A percentile compares a stretch with the other conserved stretches of the same genome.
phyloP scores from a whole-genome alignment of 2,888 invertebrate genomes.

The Synergus itoensis region DNA sequence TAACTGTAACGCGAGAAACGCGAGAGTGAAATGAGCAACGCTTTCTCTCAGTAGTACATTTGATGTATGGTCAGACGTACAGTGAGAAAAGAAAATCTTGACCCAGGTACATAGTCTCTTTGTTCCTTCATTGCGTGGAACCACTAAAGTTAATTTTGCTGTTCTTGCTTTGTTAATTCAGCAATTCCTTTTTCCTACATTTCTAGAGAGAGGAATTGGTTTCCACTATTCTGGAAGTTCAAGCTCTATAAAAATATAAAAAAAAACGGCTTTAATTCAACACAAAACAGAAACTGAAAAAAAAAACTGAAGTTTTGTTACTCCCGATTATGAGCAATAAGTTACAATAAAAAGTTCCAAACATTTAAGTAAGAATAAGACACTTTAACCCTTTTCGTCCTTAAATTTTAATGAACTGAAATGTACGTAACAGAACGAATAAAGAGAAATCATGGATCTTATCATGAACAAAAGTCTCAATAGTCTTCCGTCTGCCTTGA shows the following conservation, averaged over 20 bases:
- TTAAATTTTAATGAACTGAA: slow-evolving; percentile 26
- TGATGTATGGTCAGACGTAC: slow-evolving; percentile 16
- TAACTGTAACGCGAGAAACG: not conserved
- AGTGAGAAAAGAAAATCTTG: slow-evolving; percentile 20
- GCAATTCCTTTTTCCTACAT: not conserved
- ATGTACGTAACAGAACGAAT: slow-evolving; percentile 22
- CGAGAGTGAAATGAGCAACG: not conserved
- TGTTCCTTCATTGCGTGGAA: slow-evolving; percentile 9
- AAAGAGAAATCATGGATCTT: slow-evolving; percentile 56
- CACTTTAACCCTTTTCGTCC: slow-evolving; percentile 2
- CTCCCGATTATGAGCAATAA: not conserved
- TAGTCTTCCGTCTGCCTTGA: slow-evolving; percentile 42
- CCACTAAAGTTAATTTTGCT: not conserved
- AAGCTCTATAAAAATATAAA: not conserved
- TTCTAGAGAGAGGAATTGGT: not conserved
- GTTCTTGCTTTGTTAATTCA: not conserved
- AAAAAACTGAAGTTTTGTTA: too few relatives aligned
- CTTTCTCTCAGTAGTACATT: slow-evolving; percentile 26
- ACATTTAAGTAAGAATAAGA: not conserved
- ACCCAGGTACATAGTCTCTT: not conserved
- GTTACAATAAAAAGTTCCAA: not conserved
- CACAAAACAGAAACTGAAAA: too few relatives aligned
- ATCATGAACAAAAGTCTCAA: slow-evolving; percentile 56
- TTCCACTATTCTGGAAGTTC: not conserved
- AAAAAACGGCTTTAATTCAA: not conserved